Percentiles rank a stretch among this genome's conserved stretches.
Evolutionary conservation across 2,113 vertebrate species (phyloP).

Genomic region (Brachypodius melanocephalos): DNA sequence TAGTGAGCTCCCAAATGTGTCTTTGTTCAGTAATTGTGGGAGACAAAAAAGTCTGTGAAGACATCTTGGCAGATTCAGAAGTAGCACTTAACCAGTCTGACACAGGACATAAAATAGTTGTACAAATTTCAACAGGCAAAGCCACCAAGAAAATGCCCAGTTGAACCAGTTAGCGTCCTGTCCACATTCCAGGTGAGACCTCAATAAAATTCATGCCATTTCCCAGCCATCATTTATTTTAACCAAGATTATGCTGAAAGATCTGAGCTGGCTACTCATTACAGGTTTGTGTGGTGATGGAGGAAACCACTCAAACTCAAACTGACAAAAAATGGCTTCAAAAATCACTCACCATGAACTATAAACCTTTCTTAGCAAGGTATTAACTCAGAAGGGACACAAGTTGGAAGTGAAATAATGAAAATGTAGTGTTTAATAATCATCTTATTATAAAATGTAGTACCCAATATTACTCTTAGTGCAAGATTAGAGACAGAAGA

Average conservation of each 20-base stretch:
- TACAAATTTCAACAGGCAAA: background rate
- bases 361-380: background rate
- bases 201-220: background rate
- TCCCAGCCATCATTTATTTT: background rate
- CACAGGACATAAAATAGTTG: rapidly evolving
- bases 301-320: background rate
- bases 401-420: background rate
- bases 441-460: background rate
- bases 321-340: background rate
- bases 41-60: background rate
- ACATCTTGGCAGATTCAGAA: background rate
- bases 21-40: background rate
- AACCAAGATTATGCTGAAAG: background rate
- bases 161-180: background rate
- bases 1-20: background rate
- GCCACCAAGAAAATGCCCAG: background rate
- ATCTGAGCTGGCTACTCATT: background rate
- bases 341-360: background rate
- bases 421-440: background rate
- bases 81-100: background rate
- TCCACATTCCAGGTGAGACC: background rate
- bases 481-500: background rate
- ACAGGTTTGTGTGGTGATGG: background rate
- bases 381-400: background rate
- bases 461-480: background rate